phyloP scores from a whole-genome alignment of 2,113 vertebrate species.

The Perca flavescens region DNA sequence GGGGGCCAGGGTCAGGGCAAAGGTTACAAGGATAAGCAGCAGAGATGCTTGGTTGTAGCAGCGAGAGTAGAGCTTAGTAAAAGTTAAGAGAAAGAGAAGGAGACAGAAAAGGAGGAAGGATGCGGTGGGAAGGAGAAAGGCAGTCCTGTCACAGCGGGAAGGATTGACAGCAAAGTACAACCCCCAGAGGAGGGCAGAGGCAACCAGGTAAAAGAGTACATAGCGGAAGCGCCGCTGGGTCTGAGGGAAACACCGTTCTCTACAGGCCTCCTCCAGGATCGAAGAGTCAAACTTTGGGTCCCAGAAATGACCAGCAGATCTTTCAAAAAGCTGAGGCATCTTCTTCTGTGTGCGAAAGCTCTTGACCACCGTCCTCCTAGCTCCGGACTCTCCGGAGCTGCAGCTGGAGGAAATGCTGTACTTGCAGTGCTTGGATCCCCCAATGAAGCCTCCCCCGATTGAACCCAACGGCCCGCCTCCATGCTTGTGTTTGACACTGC shows the following conservation, averaged over 20 bases:
- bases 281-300: constrained; percentile 95
- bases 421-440: constrained; percentile 91
- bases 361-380: constrained; percentile 78
- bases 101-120: constrained; percentile 89
- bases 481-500: constrained; percentile 80
- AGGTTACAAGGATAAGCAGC: constrained; percentile 88
- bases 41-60: constrained; percentile 89
- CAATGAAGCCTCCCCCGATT: constrained; percentile 75
- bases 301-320: constrained; percentile 94
- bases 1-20: constrained; percentile 88
- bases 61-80: constrained; percentile 89
- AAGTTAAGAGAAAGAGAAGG: constrained; percentile 90
- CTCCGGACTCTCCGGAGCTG: constrained; percentile 91
- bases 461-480: constrained; percentile 73
- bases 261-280: constrained; percentile 94
- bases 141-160: constrained; percentile 81
- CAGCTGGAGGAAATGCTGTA: constrained; percentile 96
- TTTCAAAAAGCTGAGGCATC: constrained; percentile 95
- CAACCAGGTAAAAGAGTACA: constrained; percentile 90
- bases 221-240: constrained; percentile 93
- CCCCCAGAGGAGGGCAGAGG: constrained; percentile 90
- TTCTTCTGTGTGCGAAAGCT: constrained; percentile 83
- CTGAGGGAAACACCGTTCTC: constrained; percentile 95
- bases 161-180: constrained; percentile 88
- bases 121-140: constrained; percentile 86